Base-by-base conservation (phyloP, 2,113 vertebrate genomes). In the Neotragus moschatus region DNA sequence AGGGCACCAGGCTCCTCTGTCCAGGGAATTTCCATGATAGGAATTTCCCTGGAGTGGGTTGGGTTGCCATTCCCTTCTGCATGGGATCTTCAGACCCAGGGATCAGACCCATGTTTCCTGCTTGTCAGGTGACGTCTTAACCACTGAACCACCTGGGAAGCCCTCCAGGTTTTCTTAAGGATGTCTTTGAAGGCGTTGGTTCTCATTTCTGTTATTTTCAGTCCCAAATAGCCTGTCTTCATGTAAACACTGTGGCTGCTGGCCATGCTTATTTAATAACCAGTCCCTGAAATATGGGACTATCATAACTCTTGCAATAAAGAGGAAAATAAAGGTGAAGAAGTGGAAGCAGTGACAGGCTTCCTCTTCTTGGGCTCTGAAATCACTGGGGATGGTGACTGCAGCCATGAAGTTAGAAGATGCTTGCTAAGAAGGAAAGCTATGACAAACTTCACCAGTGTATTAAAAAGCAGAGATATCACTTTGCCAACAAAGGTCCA, bases 201-300 rank as follows among this genome's bases (percentile, higher is more conserved):
- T 79, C 33, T 4, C 10, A 19, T 17, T 15, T 10, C 9, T n/a
- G 49, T 30, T 9, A 19, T 21, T 9, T n/a, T 0, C 39, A n/a
- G n/a, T 2, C 16, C 12, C 5, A 4, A 1, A 7, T 70, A 14
- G 25, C 13, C 13, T 33, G 16, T 70, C 5, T 75, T 36, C 60
- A 3, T 4, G 4, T 8, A 26, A 21, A 33, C 19, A 6, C 13
- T 6, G 19, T 1, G 0, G 16, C 1, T 25, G 3, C 14, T 25
- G 26, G 23, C 5, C 15, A 0, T 15, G 17, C 21, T 0, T 3
- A 17, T 1, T 30, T 13, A 21, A 28, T 55, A 23, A 23, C 12
- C 55, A 13, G 33, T 30, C 12, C 1, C 39, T 19, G 49, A n/a
- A 21, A 79, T 17, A 16, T n/a, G 26, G 1, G 10, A 14, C 10